Evolutionary conservation across 2,797 vertebrate genomes (phyloP).

Genomic region (Pygocentrus nattereri): DNA sequence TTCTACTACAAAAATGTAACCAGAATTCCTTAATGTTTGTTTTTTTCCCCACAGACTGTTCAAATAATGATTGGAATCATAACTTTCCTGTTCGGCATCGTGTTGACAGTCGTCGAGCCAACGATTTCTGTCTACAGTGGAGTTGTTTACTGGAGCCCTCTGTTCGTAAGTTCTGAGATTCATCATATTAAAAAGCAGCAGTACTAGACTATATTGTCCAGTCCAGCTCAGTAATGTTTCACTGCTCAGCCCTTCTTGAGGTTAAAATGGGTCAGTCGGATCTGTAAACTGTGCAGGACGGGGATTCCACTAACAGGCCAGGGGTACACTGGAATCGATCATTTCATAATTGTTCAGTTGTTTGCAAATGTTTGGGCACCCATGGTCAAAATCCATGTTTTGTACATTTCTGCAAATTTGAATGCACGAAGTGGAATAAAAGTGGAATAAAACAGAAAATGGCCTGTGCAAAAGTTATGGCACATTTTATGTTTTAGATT

Average conservation of each 20-base stretch:
- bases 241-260: too few relatives aligned
- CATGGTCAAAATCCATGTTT: too few relatives aligned
- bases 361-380: neutral
- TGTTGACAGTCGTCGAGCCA: neutral
- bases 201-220: neutral
- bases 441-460: too few relatives aligned
- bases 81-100: constrained; percentile 11
- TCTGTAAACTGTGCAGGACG: too few relatives aligned
- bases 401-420: too few relatives aligned
- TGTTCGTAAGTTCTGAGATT: constrained; percentile 19
- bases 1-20: too few relatives aligned
- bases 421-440: too few relatives aligned
- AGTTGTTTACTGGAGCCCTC: neutral
- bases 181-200: neutral
- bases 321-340: neutral
- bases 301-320: neutral
- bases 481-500: too few relatives aligned
- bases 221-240: too few relatives aligned
- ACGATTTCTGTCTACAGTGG: neutral
- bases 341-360: neutral
- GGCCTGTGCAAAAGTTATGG: too few relatives aligned
- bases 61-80: constrained; percentile 25
- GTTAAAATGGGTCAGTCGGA: too few relatives aligned
- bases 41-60: neutral
- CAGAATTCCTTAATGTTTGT: too few relatives aligned